A percentile compares a stretch with the other conserved stretches of the same genome.
These are phyloP conservation scores for Mechanitis mazaeus DNA, from an alignment of 2,888 invertebrate species.

Conservation along the genomic window DNA sequence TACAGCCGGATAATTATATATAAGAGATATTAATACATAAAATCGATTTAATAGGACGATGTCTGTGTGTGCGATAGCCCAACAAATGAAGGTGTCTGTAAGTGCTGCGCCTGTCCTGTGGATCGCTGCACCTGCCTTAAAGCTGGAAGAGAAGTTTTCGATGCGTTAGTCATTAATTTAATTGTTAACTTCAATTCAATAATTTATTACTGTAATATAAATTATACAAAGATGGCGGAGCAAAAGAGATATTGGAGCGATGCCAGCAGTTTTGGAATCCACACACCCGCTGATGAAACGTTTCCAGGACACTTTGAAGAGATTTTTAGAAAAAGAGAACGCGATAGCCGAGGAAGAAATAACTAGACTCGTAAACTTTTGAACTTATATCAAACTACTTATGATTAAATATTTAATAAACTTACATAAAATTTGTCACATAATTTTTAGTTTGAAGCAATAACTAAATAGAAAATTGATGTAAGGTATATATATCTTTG, in stretches of 20 bases:
- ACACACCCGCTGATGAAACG: constrained; percentile 84
- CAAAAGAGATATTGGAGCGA: constrained; percentile 48
- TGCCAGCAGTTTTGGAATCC: constrained; percentile 79
- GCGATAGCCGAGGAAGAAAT: constrained; percentile 81
- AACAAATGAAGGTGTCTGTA: constrained; percentile 41
- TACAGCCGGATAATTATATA: no score
- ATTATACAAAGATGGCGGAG: constrained; percentile 51
- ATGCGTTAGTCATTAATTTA: constrained; percentile 40
- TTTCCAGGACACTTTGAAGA: constrained; percentile 82
- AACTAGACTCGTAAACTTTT: constrained; percentile 74
- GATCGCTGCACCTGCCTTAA: constrained; percentile 51
- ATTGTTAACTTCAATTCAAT: no score
- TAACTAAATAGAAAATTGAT: no score
- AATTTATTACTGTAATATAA: not conserved
- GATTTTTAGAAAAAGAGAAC: constrained; percentile 81
- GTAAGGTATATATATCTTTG: no score
- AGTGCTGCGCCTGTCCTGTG: constrained; percentile 48
- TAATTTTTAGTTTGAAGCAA: no score
- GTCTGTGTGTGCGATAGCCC: constrained; percentile 44
- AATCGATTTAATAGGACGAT: constrained; percentile 36
- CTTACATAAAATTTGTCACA: no score
- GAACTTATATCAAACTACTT: not conserved
- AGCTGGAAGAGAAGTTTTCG: constrained; percentile 53
- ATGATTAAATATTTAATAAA: not conserved
- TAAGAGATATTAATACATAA: constrained; percentile 3